A percentile compares a stretch with the other conserved stretches of the same genome.
phyloP scores from a whole-genome alignment of 2,888 invertebrate genomes.

The Eupeodes luniger region DNA sequence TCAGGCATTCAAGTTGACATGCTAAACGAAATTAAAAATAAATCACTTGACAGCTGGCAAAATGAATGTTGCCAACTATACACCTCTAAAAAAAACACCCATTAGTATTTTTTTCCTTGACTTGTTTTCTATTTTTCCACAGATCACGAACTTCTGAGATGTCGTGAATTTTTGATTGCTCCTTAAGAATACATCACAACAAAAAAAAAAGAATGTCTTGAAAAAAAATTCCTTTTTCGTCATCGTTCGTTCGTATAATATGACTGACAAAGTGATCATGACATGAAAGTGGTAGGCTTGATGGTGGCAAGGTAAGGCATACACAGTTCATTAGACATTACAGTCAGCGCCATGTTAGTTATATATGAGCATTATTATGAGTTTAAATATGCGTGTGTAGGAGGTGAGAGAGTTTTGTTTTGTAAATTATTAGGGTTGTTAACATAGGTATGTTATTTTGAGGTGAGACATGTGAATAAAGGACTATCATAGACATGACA shows the following conservation, averaged over 20 bases:
- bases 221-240: neutral
- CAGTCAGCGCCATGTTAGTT: neutral
- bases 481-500: neutral
- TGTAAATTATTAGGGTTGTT: slow-evolving; percentile 25
- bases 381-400: neutral
- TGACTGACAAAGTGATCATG: slow-evolving; percentile 46
- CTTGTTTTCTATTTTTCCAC: slow-evolving; percentile 11
- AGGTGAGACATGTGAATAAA: slow-evolving; percentile 14
- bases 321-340: slow-evolving; percentile 17
- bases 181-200: neutral
- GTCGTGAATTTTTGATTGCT: slow-evolving; percentile 55
- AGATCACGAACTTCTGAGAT: slow-evolving; percentile 51
- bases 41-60: too few species aligned
- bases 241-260: slow-evolving; percentile 2
- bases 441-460: neutral
- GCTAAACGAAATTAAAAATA: too few species aligned
- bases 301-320: neutral
- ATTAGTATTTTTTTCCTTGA: too few species aligned
- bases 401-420: slow-evolving; percentile 14
- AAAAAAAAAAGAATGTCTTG: neutral
- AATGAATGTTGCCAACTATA: too few species aligned
- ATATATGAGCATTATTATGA: neutral
- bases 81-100: too few species aligned
- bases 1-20: too few species aligned
- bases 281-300: slow-evolving; percentile 25